Evolutionary conservation across 2,113 vertebrate genomes (phyloP).

Genomic region (Erpornis zantholeuca): DNA sequence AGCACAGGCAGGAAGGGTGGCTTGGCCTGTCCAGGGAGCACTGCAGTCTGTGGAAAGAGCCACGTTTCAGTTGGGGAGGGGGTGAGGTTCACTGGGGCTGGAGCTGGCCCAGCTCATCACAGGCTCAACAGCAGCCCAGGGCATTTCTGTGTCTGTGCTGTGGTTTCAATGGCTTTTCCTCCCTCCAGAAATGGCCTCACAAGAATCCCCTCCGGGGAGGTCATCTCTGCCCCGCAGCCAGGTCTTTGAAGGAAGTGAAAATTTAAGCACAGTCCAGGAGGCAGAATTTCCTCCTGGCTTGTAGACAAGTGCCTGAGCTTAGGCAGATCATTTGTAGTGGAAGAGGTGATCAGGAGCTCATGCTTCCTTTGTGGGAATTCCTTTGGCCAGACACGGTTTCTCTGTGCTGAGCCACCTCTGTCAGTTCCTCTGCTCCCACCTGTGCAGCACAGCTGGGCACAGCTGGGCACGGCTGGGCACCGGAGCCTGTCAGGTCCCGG

Average conservation of each 20-base stretch:
- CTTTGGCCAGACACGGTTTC: accelerated
- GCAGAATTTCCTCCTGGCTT: neutral
- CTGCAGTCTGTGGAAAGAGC: neutral
- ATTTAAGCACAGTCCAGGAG: neutral
- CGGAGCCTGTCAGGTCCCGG: accelerated
- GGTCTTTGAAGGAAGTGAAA: neutral
- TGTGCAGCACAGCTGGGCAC: neutral
- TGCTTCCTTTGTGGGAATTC: neutral
- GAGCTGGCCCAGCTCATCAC: neutral
- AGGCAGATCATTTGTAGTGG: neutral
- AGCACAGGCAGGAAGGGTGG: neutral
- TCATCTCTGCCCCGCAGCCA: neutral
- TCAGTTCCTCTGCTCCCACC: neutral
- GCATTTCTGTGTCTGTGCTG: neutral
- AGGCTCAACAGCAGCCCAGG: neutral
- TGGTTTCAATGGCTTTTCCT: neutral
- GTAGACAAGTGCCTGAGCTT: neutral
- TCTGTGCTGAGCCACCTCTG: neutral
- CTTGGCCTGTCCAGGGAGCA: neutral
- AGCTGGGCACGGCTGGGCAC: neutral
- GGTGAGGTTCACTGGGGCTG: neutral
- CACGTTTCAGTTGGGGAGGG: accelerated
- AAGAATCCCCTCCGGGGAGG: neutral
- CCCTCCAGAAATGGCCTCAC: neutral
- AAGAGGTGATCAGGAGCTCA: neutral